Evolutionary conservation across 2,113 vertebrate genomes (phyloP), one percentile per base, ranked within the genome.

Genomic region (Bubo bubo): DNA sequence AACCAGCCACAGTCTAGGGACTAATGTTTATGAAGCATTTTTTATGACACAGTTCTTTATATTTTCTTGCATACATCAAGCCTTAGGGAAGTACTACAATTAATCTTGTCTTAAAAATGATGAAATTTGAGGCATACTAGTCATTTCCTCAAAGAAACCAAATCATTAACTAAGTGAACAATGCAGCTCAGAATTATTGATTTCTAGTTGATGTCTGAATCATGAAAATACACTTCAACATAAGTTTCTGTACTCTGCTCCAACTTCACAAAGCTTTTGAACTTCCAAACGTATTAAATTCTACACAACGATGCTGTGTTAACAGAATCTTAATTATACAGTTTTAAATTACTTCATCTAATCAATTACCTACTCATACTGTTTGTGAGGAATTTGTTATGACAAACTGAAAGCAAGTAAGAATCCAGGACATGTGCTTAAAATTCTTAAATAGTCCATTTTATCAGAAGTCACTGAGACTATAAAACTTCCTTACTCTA

Each of bases 281-380:
- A 64, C 49, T 74, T 81, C 52, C 19, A 67, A 47, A 72, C 0
- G 0, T 72, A 82, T 27, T 71, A 47, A 67, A 80, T 64, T 88
- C 43, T 68, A 86, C 24, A 71, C 2, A 2, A 28, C 0, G 2
- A 67, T n/a, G 37, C 24, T 63, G 12, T 0, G 0, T 55, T 86
- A 80, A 77, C 16, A 81, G 60, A 81, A 56, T 79, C 37, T 67
- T 91, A 88, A 92, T 88, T 83, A 76, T 5, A 59, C 9, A 30
- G 13, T 52, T 73, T 81, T 24, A 59, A 88, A 86, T 71, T 47
- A 86, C 32, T 90, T 75, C 12, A 86, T 24, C 82, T 63, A 59
- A 96, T 80, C 81, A 86, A 80, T 66, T 86, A 71, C 8, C 13
- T 71, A 52, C n/a, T 56, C 35, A 18, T 15, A 34, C 12, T 58